Evolutionary conservation across 2,113 vertebrate genomes (phyloP).

Genomic region (Sakesphorus luctuosus): DNA sequence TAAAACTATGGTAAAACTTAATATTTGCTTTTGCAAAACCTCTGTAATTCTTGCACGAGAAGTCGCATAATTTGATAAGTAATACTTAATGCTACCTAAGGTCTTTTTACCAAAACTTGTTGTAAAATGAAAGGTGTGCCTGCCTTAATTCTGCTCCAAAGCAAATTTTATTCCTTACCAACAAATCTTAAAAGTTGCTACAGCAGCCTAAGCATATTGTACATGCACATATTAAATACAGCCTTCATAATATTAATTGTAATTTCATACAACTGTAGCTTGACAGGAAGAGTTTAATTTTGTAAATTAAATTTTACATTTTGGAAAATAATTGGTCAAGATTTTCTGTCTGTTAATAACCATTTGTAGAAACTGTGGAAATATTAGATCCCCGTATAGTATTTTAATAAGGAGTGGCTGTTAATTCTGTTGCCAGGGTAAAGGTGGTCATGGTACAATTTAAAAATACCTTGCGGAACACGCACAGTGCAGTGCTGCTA

Average conservation of each 20-base stretch:
- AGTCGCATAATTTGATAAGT: neutral
- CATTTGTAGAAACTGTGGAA: neutral
- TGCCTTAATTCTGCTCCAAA: neutral
- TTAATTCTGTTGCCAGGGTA: neutral
- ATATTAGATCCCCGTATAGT: neutral
- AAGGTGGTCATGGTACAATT: neutral
- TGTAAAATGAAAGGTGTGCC: neutral
- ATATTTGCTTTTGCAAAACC: neutral
- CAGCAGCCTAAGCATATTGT: neutral
- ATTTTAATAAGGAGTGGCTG: neutral
- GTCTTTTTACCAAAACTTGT: neutral
- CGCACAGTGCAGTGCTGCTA: neutral
- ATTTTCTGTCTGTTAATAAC: neutral
- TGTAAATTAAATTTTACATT: neutral
- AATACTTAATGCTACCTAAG: neutral
- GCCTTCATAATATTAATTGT: neutral
- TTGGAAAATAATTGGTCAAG: neutral
- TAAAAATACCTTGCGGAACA: neutral
- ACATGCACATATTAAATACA: neutral
- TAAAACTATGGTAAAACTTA: neutral
- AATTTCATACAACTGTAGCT: neutral
- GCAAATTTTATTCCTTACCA: neutral
- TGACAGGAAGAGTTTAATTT: neutral
- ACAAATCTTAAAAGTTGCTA: neutral
- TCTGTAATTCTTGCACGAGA: neutral